Evolutionary conservation across 2,113 vertebrate genomes (phyloP).

Genomic region (Circaetus gallicus): DNA sequence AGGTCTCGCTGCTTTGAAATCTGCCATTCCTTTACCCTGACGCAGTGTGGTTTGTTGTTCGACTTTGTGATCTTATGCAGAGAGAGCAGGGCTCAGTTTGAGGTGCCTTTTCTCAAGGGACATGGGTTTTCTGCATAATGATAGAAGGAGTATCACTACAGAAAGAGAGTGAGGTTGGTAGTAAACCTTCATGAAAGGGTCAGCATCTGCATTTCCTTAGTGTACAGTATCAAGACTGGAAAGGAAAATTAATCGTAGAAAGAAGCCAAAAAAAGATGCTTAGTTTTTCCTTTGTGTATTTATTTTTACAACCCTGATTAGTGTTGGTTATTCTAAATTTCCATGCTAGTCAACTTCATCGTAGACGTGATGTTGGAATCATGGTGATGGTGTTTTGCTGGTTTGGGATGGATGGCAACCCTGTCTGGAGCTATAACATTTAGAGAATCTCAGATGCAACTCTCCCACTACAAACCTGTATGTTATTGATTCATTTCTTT

Average conservation of each 20-base stretch:
- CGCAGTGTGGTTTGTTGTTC: rapidly evolving
- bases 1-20: rapidly evolving
- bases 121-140: rapidly evolving
- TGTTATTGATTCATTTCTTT: background rate
- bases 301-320: background rate
- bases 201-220: background rate
- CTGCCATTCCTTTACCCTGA: background rate
- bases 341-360: background rate
- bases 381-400: background rate
- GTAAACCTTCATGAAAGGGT: background rate
- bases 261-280: background rate
- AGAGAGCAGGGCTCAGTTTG: background rate
- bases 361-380: background rate
- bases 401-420: background rate
- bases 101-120: background rate
- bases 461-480: background rate
- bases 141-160: background rate
- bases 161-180: background rate
- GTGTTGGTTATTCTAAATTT: background rate
- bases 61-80: rapidly evolving
- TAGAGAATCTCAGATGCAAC: background rate
- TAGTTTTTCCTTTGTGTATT: background rate
- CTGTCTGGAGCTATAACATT: background rate
- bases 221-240: background rate
- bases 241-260: background rate